Percentiles rank a stretch among this genome's conserved stretches.
Evolutionary conservation across 2,888 invertebrate species (phyloP).

Genomic region (Gortyna flavago): DNA sequence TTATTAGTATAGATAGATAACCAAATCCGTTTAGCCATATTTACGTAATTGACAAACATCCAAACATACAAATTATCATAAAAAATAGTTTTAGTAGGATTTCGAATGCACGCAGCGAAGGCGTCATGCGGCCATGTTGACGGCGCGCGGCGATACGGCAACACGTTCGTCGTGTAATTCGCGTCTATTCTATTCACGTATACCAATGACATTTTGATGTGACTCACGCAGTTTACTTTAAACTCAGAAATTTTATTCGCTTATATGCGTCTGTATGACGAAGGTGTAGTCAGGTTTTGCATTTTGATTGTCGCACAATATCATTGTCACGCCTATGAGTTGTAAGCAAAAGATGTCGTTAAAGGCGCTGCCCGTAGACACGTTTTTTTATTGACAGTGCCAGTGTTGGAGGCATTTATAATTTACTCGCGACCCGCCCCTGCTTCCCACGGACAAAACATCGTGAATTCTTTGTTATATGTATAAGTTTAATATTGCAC

Average conservation of each 20-base stretch:
- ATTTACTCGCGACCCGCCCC: background rate
- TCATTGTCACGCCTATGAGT: constrained; percentile 62
- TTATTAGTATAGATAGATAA: too few relatives aligned
- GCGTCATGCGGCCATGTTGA: constrained; percentile 30
- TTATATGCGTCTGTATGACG: constrained; percentile 50
- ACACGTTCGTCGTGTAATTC: constrained; percentile 31
- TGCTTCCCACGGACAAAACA: background rate
- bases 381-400: background rate
- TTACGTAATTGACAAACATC: too few relatives aligned
- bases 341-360: background rate
- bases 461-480: background rate
- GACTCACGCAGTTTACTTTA: constrained; percentile 72
- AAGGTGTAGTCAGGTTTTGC: constrained; percentile 50
- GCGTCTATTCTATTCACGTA: constrained; percentile 69
- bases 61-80: too few relatives aligned
- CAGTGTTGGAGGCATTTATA: background rate
- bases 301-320: constrained; percentile 59
- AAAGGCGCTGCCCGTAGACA: too few relatives aligned
- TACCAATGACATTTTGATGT: constrained; percentile 65
- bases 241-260: constrained; percentile 66
- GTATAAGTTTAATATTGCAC: background rate
- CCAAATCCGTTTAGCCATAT: too few relatives aligned
- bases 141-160: constrained; percentile 29
- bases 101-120: constrained; percentile 43
- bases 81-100: constrained; percentile 4